A percentile compares a stretch with the other conserved stretches of the same genome.
These are phyloP conservation scores for Lepetodrilus schrolli DNA, from an alignment of 2,888 invertebrate species.

Conservation along the genomic window DNA sequence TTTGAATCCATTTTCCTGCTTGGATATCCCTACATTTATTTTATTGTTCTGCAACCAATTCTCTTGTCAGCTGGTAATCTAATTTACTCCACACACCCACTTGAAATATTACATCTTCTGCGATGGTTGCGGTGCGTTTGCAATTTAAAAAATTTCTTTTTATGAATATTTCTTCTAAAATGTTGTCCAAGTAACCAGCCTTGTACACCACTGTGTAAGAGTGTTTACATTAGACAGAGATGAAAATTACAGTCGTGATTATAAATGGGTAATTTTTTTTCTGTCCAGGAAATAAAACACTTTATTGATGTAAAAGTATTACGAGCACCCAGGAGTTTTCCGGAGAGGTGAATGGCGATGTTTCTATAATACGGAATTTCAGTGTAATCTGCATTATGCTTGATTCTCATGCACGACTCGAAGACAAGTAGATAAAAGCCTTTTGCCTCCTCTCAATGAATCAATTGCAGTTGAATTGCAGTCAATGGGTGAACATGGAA, in stretches of 20 bases:
- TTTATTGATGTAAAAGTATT: background rate
- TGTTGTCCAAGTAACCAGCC: too few relatives aligned
- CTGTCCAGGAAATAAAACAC: background rate
- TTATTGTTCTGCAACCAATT: too few relatives aligned
- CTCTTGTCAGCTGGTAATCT: too few relatives aligned
- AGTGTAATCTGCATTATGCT: background rate
- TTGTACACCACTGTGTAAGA: background rate
- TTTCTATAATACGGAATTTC: background rate
- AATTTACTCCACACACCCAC: too few relatives aligned
- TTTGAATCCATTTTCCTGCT: too few relatives aligned
- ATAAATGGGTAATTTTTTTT: background rate
- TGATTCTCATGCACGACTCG: background rate
- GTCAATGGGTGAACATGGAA: background rate
- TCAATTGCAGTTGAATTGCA: slow-evolving; percentile 21
- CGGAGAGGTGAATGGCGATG: background rate
- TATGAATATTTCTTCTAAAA: too few relatives aligned
- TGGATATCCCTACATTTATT: too few relatives aligned
- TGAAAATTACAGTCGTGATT: background rate
- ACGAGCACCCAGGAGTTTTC: background rate
- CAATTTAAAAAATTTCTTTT: too few relatives aligned
- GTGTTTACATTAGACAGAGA: background rate
- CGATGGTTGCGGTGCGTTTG: too few relatives aligned
- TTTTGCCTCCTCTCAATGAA: slow-evolving; percentile 17
- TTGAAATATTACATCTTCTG: too few relatives aligned
- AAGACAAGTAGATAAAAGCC: slow-evolving; percentile 26